These are phyloP conservation scores for Larimichthys polyactis DNA, from an alignment of 2,113 vertebrate species.

Conservation along the genomic window DNA sequence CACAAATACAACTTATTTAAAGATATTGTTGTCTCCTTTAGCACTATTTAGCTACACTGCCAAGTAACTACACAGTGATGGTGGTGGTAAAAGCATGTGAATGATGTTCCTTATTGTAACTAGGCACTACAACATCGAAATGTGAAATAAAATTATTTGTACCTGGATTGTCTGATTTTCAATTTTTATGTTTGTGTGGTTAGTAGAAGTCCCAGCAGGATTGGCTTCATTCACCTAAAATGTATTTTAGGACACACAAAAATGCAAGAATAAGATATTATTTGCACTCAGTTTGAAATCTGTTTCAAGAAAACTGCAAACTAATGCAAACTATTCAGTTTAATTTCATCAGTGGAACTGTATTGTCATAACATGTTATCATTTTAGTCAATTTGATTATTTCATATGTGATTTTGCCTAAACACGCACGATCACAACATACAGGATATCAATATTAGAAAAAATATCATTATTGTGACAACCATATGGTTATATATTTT, in stretches of 20 bases:
- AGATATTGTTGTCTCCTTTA: not conserved
- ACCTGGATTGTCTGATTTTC: not conserved
- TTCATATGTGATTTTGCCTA: not conserved
- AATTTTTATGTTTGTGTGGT: not conserved
- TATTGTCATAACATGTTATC: not conserved
- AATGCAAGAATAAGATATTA: not conserved
- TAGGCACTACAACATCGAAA: conserved; percentile 29
- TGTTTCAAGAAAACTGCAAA: not conserved
- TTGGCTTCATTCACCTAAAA: not conserved
- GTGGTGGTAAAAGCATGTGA: not conserved
- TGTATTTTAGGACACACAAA: not conserved
- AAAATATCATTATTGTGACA: not conserved
- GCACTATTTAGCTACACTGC: not conserved
- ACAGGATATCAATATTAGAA: not conserved
- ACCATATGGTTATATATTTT: not conserved
- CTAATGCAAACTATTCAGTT: not conserved
- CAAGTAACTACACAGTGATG: conserved; percentile 3
- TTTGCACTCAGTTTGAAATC: not conserved
- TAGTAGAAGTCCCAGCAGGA: too few species aligned
- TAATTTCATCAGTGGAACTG: not conserved
- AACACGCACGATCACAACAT: not conserved
- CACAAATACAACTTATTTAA: conserved; percentile 3
- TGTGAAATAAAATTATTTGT: conserved; percentile 59
- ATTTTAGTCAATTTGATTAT: not conserved
- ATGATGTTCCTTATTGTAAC: conserved; percentile 25